Conservation (phyloP, 2,797 vertebrate species). For the Pangasius djambal region DNA sequence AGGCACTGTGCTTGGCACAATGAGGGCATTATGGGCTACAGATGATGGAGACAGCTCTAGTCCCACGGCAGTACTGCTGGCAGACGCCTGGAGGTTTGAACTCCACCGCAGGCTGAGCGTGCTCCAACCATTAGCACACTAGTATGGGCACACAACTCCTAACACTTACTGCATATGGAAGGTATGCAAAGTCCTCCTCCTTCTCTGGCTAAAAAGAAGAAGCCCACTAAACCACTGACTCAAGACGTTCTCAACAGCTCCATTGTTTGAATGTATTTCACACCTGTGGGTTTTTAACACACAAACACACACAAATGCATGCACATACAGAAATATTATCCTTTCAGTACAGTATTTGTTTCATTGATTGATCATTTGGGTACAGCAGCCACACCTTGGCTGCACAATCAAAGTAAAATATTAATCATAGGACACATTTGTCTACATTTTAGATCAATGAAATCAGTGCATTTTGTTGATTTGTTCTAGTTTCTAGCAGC, state of each 20-base stretch:
- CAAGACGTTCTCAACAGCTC: slow-evolving; percentile 67
- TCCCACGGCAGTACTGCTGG: slow-evolving; percentile 58
- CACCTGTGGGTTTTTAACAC: slow-evolving; percentile 40
- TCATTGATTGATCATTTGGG: neutral
- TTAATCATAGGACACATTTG: neutral
- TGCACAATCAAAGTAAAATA: neutral
- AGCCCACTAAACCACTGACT: slow-evolving; percentile 58
- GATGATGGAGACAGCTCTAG: slow-evolving; percentile 58
- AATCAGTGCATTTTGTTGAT: neutral
- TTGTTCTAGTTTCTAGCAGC: neutral
- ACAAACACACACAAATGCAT: neutral
- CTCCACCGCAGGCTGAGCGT: slow-evolving; percentile 64
- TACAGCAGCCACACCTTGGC: neutral
- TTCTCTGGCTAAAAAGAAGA: slow-evolving; percentile 56
- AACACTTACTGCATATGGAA: slow-evolving; percentile 79
- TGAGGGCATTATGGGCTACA: slow-evolving; percentile 56
- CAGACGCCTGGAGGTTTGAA: slow-evolving; percentile 55
- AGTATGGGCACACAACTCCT: slow-evolving; percentile 63
- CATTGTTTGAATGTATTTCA: slow-evolving; percentile 59
- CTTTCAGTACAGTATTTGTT: neutral
- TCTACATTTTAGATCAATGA: neutral
- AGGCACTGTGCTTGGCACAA: slow-evolving; percentile 61
- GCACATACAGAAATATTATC: neutral
- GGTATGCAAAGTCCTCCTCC: slow-evolving; percentile 68
- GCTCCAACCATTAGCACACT: slow-evolving; percentile 75